Evolutionary conservation across 2,888 invertebrate genomes (phyloP).

Genomic region (Mamestra brassicae): DNA sequence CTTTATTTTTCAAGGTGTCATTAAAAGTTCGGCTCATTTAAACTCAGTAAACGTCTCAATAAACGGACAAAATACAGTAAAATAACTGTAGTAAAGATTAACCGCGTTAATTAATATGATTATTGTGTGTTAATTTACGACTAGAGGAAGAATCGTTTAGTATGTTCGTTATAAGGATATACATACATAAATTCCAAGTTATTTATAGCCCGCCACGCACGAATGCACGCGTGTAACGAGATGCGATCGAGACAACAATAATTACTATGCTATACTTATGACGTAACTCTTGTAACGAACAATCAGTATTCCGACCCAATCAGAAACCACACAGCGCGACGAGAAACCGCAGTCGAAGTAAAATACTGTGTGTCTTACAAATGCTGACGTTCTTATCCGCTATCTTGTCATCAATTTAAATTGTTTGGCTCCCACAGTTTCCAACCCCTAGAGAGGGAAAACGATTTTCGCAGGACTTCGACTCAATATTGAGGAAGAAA

Average conservation of each 20-base stretch:
- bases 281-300: conserved; percentile 27
- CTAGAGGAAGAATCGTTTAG: conserved; percentile 4
- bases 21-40: conserved; percentile 30
- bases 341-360: conserved; percentile 41
- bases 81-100: not conserved
- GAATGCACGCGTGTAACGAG: conserved; percentile 48
- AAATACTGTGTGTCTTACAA: conserved; percentile 27
- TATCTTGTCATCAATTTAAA: conserved; percentile 12
- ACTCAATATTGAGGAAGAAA: conserved; percentile 16
- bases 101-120: conserved; percentile 14
- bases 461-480: conserved; percentile 7
- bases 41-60: conserved; percentile 13
- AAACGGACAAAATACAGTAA: conserved; percentile 1
- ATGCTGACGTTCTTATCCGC: conserved; percentile 12
- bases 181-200: conserved; percentile 15
- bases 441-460: conserved; percentile 1
- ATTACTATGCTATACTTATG: conserved; percentile 42
- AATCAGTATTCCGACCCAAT: conserved; percentile 32
- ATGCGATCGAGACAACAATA: conserved; percentile 37
- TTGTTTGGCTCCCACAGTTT: conserved; percentile 2
- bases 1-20: conserved; percentile 34
- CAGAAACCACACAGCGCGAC: conserved; percentile 43
- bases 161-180: conserved; percentile 23
- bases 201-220: conserved; percentile 37
- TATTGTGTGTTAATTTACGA: conserved; percentile 10